phyloP scores from a whole-genome alignment of 2,113 vertebrate species.

The Picathartes gymnocephalus region DNA sequence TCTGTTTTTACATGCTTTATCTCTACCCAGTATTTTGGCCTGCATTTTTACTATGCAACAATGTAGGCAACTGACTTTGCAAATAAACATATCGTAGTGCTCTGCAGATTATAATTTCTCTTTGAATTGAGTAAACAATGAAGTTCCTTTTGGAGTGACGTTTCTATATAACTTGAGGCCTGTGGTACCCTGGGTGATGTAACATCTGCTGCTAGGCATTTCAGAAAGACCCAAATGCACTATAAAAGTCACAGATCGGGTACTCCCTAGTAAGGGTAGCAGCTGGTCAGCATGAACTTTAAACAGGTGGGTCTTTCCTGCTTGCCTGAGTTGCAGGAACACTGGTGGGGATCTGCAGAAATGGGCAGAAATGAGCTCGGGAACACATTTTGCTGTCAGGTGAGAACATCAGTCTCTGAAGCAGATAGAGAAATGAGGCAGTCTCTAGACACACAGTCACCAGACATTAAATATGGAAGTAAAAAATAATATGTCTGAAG shows the following conservation, averaged over 20 bases:
- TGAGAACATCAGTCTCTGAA: neutral
- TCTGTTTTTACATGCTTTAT: neutral
- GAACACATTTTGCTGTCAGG: neutral
- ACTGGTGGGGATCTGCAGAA: neutral
- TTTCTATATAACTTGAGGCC: neutral
- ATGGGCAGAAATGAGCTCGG: fast-evolving
- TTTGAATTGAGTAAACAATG: neutral
- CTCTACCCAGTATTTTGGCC: neutral
- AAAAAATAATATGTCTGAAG: neutral
- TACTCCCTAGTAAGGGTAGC: neutral
- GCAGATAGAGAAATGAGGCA: neutral
- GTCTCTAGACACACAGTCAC: neutral
- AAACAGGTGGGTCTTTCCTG: neutral
- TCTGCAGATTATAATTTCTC: neutral
- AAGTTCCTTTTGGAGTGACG: neutral
- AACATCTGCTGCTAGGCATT: neutral
- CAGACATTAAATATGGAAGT: neutral
- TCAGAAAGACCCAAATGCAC: neutral
- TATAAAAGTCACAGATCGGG: neutral
- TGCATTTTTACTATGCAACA: neutral
- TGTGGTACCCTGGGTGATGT: neutral
- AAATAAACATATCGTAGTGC: neutral
- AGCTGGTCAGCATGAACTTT: neutral
- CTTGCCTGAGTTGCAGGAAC: neutral
- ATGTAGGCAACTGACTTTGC: neutral